These are phyloP conservation scores for Thymallus thymallus DNA, from an alignment of 2,113 vertebrate species.

Conservation along the genomic window DNA sequence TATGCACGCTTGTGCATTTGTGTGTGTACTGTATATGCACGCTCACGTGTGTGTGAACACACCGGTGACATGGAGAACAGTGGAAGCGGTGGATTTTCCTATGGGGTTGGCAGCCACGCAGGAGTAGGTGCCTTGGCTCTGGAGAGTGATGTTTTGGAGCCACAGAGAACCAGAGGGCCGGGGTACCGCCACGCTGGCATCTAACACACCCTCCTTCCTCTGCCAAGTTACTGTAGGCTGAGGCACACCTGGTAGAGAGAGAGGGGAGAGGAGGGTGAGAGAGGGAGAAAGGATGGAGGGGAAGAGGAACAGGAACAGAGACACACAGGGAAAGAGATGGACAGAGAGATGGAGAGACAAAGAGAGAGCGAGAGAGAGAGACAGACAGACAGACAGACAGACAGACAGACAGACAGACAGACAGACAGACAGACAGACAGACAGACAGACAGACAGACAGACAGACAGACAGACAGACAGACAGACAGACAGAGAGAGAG, in stretches of 20 bases:
- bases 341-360: neutral
- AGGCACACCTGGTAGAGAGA: conserved; percentile 76
- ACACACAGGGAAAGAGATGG: too few species aligned
- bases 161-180: conserved; percentile 78
- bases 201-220: conserved; percentile 64
- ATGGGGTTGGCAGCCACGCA: conserved; percentile 80
- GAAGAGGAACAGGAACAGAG: neutral
- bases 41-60: conserved; percentile 35
- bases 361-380: neutral
- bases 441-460: neutral
- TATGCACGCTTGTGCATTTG: neutral
- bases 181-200: conserved; percentile 43
- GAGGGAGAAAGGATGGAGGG: neutral
- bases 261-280: neutral
- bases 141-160: conserved; percentile 75
- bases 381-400: neutral
- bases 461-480: neutral
- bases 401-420: neutral
- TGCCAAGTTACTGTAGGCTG: conserved; percentile 78
- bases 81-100: conserved; percentile 72
- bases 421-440: neutral
- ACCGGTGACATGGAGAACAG: conserved; percentile 75
- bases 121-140: conserved; percentile 76
- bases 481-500: conserved; percentile 18
- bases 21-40: neutral